Evolutionary conservation across 2,113 vertebrate species (phyloP).

Genomic region (Albula glossodonta): DNA sequence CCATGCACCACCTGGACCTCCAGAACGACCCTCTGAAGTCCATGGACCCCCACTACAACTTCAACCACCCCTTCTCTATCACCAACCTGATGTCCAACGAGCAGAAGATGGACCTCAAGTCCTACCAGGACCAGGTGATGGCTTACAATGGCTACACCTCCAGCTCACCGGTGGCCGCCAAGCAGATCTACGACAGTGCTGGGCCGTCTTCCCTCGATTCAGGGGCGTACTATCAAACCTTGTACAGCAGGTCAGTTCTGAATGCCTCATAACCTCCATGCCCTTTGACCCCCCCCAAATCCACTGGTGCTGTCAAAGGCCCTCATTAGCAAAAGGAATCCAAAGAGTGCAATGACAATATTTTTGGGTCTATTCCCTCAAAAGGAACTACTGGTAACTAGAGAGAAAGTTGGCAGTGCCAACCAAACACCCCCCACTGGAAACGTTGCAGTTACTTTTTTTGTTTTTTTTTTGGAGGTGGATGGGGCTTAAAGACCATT

Average conservation of each 20-base stretch:
- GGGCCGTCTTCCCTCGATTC: constrained; percentile 74
- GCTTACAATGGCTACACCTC: constrained; percentile 71
- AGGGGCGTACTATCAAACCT: constrained; percentile 81
- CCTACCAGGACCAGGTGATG: constrained; percentile 80
- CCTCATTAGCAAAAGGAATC: constrained; percentile 1
- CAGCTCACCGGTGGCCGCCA: constrained; percentile 65
- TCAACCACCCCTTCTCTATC: constrained; percentile 91
- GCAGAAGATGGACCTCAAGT: constrained; percentile 84
- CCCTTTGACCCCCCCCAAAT: constrained; percentile 4
- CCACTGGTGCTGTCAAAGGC: constrained; percentile 20
- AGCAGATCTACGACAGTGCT: constrained; percentile 74
- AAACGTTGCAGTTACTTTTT: constrained; percentile 38
- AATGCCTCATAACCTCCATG: constrained; percentile 74
- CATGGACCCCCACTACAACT: constrained; percentile 86
- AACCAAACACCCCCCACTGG: constrained; percentile 24
- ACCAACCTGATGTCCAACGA: constrained; percentile 88
- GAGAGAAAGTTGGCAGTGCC: not conserved
- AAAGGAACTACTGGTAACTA: constrained; percentile 4
- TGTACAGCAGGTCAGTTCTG: constrained; percentile 86
- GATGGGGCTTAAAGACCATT: not conserved
- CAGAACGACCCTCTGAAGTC: constrained; percentile 82
- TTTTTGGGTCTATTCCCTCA: not conserved
- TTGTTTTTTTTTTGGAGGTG: not conserved
- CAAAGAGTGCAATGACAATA: not conserved
- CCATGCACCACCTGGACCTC: constrained; percentile 81